phyloP scores from a whole-genome alignment of 2,888 invertebrate species.

The Tetramorium bicarinatum region DNA sequence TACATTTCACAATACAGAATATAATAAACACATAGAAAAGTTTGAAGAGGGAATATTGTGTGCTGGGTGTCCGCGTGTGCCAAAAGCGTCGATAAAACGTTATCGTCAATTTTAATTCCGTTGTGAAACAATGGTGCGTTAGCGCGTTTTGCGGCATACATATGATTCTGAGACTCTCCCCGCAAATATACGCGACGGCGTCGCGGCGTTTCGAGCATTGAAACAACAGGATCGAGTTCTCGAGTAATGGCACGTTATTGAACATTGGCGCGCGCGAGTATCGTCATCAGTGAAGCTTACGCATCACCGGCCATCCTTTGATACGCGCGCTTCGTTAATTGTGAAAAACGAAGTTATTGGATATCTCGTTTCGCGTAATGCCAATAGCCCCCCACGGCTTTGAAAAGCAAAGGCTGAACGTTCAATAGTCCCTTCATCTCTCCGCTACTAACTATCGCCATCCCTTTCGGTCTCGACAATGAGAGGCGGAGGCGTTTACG shows the following conservation, averaged over 20 bases:
- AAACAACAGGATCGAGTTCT: constrained; percentile 39
- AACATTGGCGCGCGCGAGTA: constrained; percentile 44
- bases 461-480: constrained; percentile 39
- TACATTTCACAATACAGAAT: background rate
- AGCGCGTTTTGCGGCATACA: constrained; percentile 1
- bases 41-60: background rate
- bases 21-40: background rate
- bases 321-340: constrained; percentile 56
- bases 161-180: constrained; percentile 2
- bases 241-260: constrained; percentile 51
- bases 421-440: constrained; percentile 58
- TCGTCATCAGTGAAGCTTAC: constrained; percentile 54
- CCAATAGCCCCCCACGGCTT: constrained; percentile 53
- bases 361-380: constrained; percentile 61
- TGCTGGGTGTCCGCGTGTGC: background rate
- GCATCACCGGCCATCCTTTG: constrained; percentile 52
- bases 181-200: background rate
- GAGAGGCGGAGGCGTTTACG: constrained; percentile 35
- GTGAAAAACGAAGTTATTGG: constrained; percentile 61
- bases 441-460: constrained; percentile 35
- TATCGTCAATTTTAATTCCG: constrained; percentile 27
- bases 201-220: constrained; percentile 16
- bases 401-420: constrained; percentile 51
- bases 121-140: background rate
- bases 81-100: constrained; percentile 25